Evolutionary conservation across 2,113 vertebrate genomes (phyloP), one percentile per base, ranked within the genome.

Genomic region (Limanda limanda): DNA sequence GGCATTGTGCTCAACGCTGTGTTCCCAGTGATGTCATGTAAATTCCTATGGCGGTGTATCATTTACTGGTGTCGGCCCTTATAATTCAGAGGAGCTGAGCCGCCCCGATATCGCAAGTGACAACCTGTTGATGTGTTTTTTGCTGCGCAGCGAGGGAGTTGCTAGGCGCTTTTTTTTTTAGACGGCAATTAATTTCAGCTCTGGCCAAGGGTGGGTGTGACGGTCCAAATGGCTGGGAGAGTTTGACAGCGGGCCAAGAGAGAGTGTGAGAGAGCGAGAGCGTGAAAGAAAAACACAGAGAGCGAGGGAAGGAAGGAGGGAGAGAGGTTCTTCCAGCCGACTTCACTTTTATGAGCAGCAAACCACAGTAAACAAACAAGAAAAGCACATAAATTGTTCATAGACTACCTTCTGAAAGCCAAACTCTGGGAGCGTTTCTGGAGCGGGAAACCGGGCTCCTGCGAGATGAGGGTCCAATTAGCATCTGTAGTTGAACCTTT

Each of bases 341-440:
- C 90, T 90, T 94, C 90, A 92, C 91, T 93, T 94, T 94, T 93
- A 94, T 91, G 90, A 85, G 74, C 78, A 60, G 86, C 85, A 94
- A 93, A 95, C 94, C 93, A 84, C 93, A 94, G 92, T 93, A 94
- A 93, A 94, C 93, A 94, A 94, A 94, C 92, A 94, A 31, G 83
- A 91, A 89, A 92, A 84, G 81, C 87, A 90, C 69, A 92, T 90
- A 89, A 93, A 92, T 87, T 81, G 77, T 93, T 93, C 81, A 79
- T 83, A 74, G 79, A 86, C 85, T 76, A 79, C 82, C 84, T 81
- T 78, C 52, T 65, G 70, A 92, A 92, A 91, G 76, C 78, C 40
- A 89, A 86, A 69, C 48, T 60, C 82, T 62, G 54, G 70, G 82
- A 86, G 72, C 71, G 66, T 61, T 69, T 17, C 14, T 56, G 54